Percentiles rank a stretch among this genome's conserved stretches.
Conservation (phyloP, 2,797 vertebrate species). For the Melanotaenia parkinsoni region DNA sequence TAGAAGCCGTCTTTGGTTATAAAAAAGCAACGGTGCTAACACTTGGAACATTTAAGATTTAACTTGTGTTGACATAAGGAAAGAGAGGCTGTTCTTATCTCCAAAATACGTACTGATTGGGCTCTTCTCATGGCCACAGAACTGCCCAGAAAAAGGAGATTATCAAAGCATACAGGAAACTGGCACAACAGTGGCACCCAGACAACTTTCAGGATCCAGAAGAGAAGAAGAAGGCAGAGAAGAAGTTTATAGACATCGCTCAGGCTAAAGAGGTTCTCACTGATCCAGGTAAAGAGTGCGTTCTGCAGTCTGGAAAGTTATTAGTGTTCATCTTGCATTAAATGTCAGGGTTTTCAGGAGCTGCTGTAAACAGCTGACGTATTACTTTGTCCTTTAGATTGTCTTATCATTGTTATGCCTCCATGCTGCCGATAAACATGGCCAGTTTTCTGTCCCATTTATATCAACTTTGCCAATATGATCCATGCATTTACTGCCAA, state of each 20-base stretch:
- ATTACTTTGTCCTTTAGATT: constrained; percentile 7
- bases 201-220: constrained; percentile 96
- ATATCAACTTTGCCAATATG: background rate
- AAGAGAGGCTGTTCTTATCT: constrained; percentile 5
- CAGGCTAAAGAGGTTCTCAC: constrained; percentile 98
- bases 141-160: constrained; percentile 98
- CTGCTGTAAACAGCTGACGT: constrained; percentile 2
- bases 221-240: constrained; percentile 96
- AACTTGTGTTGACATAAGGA: constrained; percentile 1
- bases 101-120: constrained; percentile 27
- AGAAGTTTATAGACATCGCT: constrained; percentile 98
- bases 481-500: background rate
- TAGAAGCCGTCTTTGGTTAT: background rate
- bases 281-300: constrained; percentile 87
- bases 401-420: background rate
- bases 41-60: background rate
- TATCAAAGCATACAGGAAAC: constrained; percentile 95
- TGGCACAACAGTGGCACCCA: constrained; percentile 97
- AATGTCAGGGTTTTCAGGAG: constrained; percentile 41
- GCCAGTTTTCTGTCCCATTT: background rate
- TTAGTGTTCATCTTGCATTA: constrained; percentile 21
- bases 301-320: constrained; percentile 8
- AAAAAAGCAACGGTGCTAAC: constrained; percentile 7
- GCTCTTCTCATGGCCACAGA: constrained; percentile 71
- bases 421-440: background rate